Percentiles rank a stretch among this genome's conserved stretches.
Conservation (phyloP, 37 sponge, comb jelly and placozoan genomes). For the Cladorhizidae sp. region DNA sequence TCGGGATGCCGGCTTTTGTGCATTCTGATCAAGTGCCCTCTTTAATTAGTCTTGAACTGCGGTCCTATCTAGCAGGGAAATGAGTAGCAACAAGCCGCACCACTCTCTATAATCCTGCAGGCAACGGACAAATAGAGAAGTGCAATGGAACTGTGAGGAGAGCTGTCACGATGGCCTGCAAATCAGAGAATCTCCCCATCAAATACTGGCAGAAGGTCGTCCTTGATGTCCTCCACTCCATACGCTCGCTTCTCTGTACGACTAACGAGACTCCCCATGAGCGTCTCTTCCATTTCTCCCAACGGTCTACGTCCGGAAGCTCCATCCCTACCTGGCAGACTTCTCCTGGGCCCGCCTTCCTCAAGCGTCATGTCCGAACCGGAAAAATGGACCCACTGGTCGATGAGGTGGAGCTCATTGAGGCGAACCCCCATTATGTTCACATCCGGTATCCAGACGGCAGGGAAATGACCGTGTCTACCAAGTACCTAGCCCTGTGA, state of each 20-base stretch:
- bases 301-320: background rate
- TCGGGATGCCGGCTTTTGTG: conserved; percentile 14
- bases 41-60: conserved; percentile 8
- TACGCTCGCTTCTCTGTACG: no score
- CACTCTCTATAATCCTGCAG: conserved; percentile 10
- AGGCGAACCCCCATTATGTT: conserved; percentile 12
- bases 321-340: conserved; percentile 1
- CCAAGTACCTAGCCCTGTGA: background rate
- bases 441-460: conserved; percentile 10
- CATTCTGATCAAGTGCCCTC: background rate
- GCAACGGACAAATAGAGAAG: conserved; percentile 7
- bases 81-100: conserved; percentile 10
- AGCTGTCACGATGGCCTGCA: conserved; percentile 9
- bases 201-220: background rate
- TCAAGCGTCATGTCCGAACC: conserved; percentile 15
- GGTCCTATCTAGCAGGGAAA: background rate
- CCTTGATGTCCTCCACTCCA: no score
- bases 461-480: conserved; percentile 13
- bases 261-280: background rate
- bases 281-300: conserved; percentile 1
- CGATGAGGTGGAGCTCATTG: conserved; percentile 9
- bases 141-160: conserved; percentile 13
- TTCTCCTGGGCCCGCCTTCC: conserved; percentile 1
- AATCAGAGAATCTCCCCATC: background rate
- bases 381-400: conserved; percentile 19